These are phyloP conservation scores for Troides helena DNA, from an alignment of 2,888 invertebrate genomes.

Conservation along the genomic window DNA sequence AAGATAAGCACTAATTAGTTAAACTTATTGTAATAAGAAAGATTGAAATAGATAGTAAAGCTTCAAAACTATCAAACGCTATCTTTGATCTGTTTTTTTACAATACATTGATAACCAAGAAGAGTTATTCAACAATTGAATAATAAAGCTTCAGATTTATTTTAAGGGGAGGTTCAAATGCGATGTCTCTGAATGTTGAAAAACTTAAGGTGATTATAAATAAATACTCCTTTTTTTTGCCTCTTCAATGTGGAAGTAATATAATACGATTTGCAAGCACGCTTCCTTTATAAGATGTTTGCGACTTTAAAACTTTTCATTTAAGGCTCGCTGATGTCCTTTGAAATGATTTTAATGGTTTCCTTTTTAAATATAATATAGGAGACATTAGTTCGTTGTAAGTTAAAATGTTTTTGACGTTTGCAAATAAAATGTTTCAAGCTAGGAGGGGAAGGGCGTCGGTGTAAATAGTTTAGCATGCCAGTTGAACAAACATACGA, in stretches of 20 bases:
- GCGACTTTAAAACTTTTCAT: constrained; percentile 49
- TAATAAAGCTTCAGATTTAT: constrained; percentile 31
- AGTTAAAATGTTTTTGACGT: constrained; percentile 15
- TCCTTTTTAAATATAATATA: constrained; percentile 13
- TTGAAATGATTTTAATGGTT: constrained; percentile 28
- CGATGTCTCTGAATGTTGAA: constrained; percentile 68
- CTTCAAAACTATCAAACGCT: neutral
- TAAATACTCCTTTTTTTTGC: constrained; percentile 48
- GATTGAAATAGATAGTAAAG: neutral
- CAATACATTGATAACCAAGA: neutral
- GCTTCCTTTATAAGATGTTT: constrained; percentile 45
- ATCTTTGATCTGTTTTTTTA: neutral
- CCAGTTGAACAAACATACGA: constrained; percentile 18
- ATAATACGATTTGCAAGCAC: constrained; percentile 66
- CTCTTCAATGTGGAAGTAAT: constrained; percentile 74
- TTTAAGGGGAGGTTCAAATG: constrained; percentile 36
- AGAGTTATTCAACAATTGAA: neutral
- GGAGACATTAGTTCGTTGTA: constrained; percentile 12
- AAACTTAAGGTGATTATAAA: constrained; percentile 75
- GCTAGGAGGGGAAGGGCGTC: constrained; percentile 1
- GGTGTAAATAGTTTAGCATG: constrained; percentile 14
- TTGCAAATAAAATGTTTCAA: constrained; percentile 11
- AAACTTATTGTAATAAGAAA: neutral
- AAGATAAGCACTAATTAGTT: neutral
- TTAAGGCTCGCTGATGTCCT: constrained; percentile 22